Percentiles rank a stretch among this genome's conserved stretches.
phyloP scores from a whole-genome alignment of 2,888 invertebrate species.

The Aplocera efformata region DNA sequence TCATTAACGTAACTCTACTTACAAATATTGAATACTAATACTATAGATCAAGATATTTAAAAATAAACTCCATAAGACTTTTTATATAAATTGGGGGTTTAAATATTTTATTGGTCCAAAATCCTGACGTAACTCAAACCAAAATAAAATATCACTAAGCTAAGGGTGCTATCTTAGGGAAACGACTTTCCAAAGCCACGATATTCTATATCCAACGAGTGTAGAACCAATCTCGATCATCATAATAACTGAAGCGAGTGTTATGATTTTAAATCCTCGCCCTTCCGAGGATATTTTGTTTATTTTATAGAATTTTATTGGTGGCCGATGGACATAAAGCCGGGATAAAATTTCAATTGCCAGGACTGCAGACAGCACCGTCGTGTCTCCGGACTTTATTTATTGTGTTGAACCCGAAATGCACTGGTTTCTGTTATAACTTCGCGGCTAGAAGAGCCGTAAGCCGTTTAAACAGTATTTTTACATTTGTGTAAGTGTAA shows the following conservation, averaged over 20 bases:
- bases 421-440: constrained; percentile 40
- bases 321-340: constrained; percentile 64
- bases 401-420: constrained; percentile 64
- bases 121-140: no score
- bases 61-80: no score
- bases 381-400: constrained; percentile 69
- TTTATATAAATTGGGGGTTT: no score
- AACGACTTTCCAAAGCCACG: constrained; percentile 5
- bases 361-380: constrained; percentile 66
- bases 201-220: constrained; percentile 11
- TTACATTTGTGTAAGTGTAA: no score
- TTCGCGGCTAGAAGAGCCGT: neutral
- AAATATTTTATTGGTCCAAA: no score
- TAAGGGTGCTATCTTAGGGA: neutral
- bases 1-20: no score
- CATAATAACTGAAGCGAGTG: constrained; percentile 39
- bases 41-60: no score
- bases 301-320: constrained; percentile 72
- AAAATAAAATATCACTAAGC: no score
- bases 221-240: constrained; percentile 24
- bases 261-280: constrained; percentile 57
- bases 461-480: neutral
- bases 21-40: no score
- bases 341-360: constrained; percentile 78
- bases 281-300: constrained; percentile 51